Percentiles rank a stretch among this genome's conserved stretches.
phyloP scores from a whole-genome alignment of 2,113 vertebrate species.

The Scartelaos histophorus region DNA sequence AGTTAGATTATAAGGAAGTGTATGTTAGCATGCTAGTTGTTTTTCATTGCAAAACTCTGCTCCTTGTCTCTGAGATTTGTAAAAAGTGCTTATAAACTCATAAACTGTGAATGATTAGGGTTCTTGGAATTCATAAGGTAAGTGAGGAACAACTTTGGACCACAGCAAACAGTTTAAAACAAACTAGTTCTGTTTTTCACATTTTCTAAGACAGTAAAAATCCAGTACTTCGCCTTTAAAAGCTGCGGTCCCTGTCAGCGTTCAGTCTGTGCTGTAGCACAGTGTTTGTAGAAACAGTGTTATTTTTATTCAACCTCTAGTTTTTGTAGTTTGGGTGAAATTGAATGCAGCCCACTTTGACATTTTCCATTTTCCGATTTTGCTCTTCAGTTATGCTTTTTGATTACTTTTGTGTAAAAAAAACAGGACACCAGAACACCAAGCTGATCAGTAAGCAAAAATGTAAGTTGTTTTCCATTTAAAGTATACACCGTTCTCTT shows the following conservation, averaged over 20 bases:
- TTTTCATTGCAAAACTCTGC: too few relatives aligned
- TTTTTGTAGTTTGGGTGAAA: not conserved
- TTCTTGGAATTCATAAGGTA: too few relatives aligned
- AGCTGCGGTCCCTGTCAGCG: not conserved
- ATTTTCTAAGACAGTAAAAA: too few relatives aligned
- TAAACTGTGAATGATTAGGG: too few relatives aligned
- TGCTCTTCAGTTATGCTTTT: not conserved
- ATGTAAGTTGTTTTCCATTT: slow-evolving; percentile 43
- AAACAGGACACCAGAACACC: not conserved
- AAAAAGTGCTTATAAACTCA: too few relatives aligned
- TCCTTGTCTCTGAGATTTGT: too few relatives aligned
- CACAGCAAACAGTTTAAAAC: too few relatives aligned
- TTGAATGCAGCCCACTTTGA: not conserved
- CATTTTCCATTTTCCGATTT: not conserved
- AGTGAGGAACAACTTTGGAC: too few relatives aligned
- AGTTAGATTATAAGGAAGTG: too few relatives aligned
- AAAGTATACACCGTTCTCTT: slow-evolving; percentile 17
- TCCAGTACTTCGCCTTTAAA: not conserved
- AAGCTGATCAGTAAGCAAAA: slow-evolving; percentile 30
- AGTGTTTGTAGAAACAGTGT: not conserved
- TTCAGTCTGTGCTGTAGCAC: not conserved
- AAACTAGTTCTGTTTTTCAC: too few relatives aligned
- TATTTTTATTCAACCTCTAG: not conserved
- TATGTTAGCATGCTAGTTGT: too few relatives aligned
- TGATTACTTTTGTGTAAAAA: not conserved